Evolutionary conservation across 2,888 invertebrate species (phyloP), one percentile per base, ranked within the genome.

Genomic region (Ophioninae sp.): DNA sequence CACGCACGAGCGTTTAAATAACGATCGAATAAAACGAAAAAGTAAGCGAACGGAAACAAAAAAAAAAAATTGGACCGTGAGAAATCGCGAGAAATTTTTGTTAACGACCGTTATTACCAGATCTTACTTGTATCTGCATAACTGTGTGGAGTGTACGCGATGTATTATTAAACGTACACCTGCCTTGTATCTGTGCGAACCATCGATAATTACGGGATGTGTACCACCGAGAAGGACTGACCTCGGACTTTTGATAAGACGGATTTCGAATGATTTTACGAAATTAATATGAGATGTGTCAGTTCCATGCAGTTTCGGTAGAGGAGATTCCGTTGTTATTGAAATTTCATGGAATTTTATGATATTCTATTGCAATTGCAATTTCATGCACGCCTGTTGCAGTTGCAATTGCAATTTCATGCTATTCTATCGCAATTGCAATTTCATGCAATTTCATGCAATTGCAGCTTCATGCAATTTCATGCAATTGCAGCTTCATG

Each of bases 51-150:
- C 37, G 5, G 22, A 23, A 44, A 37, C 10, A 69, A 63, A 20
- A 13, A 39, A 56, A 44, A 56, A 79, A 79, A 83, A 79, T 76
- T 75, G 63, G 76, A 83, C 63, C 83, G 83, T 83, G 80, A 83
- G 79, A 83, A 80, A 72, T 73, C 7, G 44, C 67, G 51, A 61
- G 41, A 59, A 9, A 63, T 79, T 72, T 72, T 56, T 17, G 44
- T 72, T 39, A 64, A 56, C 59, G 61, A 76, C 63, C 72, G 22
- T 76, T 74, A 58, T 74, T 69, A 71, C 39, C 30, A 22, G 41
- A 58, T 72, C 30, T 51, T 20, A 17, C 22, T 73, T 67, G 61
- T 63, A n/a, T n/a, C 13, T 39, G 56, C n/a, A 69, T 44, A 44
- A 44, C 41, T 17, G 10, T 23, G 63, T 8, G 61, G n/a, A 41